These are phyloP conservation scores for Andinoacara biseriatus DNA, from an alignment of 2,113 vertebrate genomes.

Conservation along the genomic window DNA sequence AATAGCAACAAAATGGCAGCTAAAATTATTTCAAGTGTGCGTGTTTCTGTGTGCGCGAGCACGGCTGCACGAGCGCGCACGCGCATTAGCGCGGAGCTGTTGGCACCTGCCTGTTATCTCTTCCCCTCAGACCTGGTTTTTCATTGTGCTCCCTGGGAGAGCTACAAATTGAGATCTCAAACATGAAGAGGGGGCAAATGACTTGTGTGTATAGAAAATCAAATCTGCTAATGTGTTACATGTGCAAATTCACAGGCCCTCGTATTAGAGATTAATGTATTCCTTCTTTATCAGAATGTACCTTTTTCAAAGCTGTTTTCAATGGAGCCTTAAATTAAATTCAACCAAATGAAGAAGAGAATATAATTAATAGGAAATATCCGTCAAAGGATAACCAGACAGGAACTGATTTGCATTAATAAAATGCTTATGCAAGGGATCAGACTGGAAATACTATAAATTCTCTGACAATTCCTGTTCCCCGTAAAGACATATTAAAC, in stretches of 20 bases:
- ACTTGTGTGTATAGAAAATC: constrained; percentile 63
- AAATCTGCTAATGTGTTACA: constrained; percentile 73
- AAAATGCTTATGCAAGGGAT: constrained; percentile 37
- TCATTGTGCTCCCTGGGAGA: constrained; percentile 77
- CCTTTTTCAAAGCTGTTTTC: constrained; percentile 44
- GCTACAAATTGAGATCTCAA: constrained; percentile 81
- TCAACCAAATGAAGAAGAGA: constrained; percentile 16
- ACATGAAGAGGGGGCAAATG: constrained; percentile 75
- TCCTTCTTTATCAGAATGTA: constrained; percentile 46
- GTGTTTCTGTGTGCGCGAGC: not conserved
- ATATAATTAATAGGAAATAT: constrained; percentile 32
- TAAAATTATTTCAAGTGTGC: not conserved
- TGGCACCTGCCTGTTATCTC: constrained; percentile 79
- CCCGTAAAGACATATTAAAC: constrained; percentile 19
- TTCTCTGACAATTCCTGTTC: constrained; percentile 28
- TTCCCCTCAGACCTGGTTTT: constrained; percentile 71
- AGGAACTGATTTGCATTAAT: constrained; percentile 33
- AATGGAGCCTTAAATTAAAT: constrained; percentile 57
- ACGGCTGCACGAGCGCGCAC: not conserved
- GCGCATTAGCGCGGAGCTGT: constrained; percentile 46
- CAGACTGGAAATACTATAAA: constrained; percentile 27
- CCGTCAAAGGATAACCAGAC: constrained; percentile 7
- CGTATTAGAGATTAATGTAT: constrained; percentile 63
- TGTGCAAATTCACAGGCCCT: constrained; percentile 63
- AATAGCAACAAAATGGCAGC: not conserved